Conservation (phyloP, 2,888 invertebrate genomes). For the Agonopterix subpropinquella region DNA sequence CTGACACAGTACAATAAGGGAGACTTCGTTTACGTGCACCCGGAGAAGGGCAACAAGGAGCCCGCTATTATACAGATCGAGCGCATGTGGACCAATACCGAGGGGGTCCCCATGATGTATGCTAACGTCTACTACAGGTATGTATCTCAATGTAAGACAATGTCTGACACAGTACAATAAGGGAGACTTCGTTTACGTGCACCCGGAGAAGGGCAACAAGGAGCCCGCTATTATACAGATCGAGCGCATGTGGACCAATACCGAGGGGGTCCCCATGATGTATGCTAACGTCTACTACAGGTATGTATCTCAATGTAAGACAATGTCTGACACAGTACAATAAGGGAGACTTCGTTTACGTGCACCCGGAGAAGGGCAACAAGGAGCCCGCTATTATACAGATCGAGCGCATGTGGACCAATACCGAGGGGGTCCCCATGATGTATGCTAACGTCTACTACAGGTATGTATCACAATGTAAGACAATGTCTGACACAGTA, state of each 20-base stretch:
- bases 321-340: slow-evolving; percentile 56
- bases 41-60: slow-evolving; percentile 80
- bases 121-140: slow-evolving; percentile 89
- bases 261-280: slow-evolving; percentile 88
- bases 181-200: slow-evolving; percentile 95
- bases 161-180: slow-evolving; percentile 61
- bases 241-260: slow-evolving; percentile 92
- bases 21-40: slow-evolving; percentile 94
- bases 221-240: slow-evolving; percentile 90
- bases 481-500: no score
- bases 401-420: slow-evolving; percentile 93
- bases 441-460: slow-evolving; percentile 94
- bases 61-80: slow-evolving; percentile 91
- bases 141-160: slow-evolving; percentile 1
- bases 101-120: slow-evolving; percentile 90
- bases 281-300: slow-evolving; percentile 92
- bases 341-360: slow-evolving; percentile 95
- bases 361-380: slow-evolving; percentile 80
- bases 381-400: slow-evolving; percentile 88
- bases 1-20: slow-evolving; percentile 76
- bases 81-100: slow-evolving; percentile 89
- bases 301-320: slow-evolving; percentile 23
- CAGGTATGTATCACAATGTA: slow-evolving; percentile 30
- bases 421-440: slow-evolving; percentile 88
- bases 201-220: slow-evolving; percentile 79